Evolutionary conservation across 2,113 vertebrate genomes (phyloP).

Genomic region (Solea solea): DNA sequence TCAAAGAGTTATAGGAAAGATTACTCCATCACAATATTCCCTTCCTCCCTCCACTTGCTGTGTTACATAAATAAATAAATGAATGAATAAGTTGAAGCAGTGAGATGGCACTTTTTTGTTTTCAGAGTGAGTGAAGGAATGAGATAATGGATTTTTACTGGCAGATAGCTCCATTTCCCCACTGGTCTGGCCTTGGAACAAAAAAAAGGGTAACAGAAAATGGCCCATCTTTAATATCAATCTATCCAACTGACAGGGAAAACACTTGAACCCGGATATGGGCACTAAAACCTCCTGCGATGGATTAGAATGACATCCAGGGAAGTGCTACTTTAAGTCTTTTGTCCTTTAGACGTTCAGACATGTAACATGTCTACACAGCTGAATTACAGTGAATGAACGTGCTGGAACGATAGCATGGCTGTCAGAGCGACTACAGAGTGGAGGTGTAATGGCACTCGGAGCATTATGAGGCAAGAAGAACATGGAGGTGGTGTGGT

Average conservation of each 20-base stretch:
- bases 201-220: conserved; percentile 56
- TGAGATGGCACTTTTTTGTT: conserved; percentile 37
- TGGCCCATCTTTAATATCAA: conserved; percentile 42
- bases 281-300: conserved; percentile 22
- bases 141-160: conserved; percentile 59
- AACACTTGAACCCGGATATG: conserved; percentile 38
- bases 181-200: conserved; percentile 46
- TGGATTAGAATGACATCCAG: conserved; percentile 17
- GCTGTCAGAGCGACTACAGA: not conserved
- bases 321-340: conserved; percentile 2
- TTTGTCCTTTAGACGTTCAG: not conserved
- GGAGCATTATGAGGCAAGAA: not conserved
- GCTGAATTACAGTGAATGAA: not conserved
- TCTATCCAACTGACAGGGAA: conserved; percentile 38
- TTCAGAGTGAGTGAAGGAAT: conserved; percentile 10
- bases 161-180: conserved; percentile 41
- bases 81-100: conserved; percentile 29
- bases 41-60: conserved; percentile 16
- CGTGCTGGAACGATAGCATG: not conserved
- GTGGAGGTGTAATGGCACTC: not conserved
- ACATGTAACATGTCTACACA: not conserved
- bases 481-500: not conserved
- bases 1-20: too few relatives aligned
- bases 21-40: too few relatives aligned
- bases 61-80: conserved; percentile 22